Percentiles rank a stretch among this genome's conserved stretches.
Evolutionary conservation across 2,888 invertebrate species (phyloP).

Genomic region (Phragmatobia fuliginosa): DNA sequence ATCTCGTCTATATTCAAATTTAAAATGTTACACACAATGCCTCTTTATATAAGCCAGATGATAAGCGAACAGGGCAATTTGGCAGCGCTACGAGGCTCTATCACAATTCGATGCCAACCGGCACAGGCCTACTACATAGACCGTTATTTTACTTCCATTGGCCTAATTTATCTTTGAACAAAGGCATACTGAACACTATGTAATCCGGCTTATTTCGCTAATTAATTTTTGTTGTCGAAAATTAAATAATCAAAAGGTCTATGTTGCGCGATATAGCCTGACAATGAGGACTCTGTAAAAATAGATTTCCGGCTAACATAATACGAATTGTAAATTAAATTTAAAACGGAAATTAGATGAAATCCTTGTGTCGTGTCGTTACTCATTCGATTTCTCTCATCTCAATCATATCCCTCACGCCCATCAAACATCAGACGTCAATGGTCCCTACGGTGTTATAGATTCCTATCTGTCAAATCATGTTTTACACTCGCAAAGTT

Average conservation of each 20-base stretch:
- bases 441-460: conserved; percentile 47
- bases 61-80: conserved; percentile 83
- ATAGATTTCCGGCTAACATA: background rate
- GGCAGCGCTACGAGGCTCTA: conserved; percentile 73
- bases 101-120: conserved; percentile 78
- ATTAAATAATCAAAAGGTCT: background rate
- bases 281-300: background rate
- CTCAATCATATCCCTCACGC: conserved; percentile 40
- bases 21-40: conserved; percentile 53
- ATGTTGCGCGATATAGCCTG: background rate
- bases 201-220: conserved; percentile 50
- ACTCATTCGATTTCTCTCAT: conserved; percentile 47
- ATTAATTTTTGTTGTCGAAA: conserved; percentile 42
- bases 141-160: conserved; percentile 70
- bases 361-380: conserved; percentile 37
- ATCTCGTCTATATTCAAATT: conserved; percentile 60
- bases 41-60: conserved; percentile 75
- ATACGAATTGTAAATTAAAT: background rate
- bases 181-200: conserved; percentile 56
- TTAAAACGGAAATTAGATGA: conserved; percentile 27
- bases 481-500: conserved; percentile 43
- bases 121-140: conserved; percentile 62
- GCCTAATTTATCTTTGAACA: conserved; percentile 76
- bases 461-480: conserved; percentile 59
- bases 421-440: conserved; percentile 28